Conservation (phyloP, 2,888 invertebrate genomes). For the Noctuana brunneofusca region DNA sequence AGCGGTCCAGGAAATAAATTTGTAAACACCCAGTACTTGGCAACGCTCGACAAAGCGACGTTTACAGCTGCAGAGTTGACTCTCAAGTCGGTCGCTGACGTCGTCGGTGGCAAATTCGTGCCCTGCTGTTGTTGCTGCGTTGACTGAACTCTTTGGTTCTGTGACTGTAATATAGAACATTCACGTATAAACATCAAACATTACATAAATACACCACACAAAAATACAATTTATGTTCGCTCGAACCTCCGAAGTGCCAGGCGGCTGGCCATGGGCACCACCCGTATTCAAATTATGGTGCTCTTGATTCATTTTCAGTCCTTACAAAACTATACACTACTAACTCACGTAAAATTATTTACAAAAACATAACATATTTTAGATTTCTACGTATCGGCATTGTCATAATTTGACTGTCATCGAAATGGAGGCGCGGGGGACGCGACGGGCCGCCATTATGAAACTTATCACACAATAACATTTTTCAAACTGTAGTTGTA, state of each 20-base stretch:
- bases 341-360: conserved; percentile 54
- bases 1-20: conserved; percentile 90
- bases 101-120: conserved; percentile 76
- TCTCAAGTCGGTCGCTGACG: conserved; percentile 84
- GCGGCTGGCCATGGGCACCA: conserved; percentile 83
- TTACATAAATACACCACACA: conserved; percentile 43
- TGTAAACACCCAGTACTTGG: conserved; percentile 93
- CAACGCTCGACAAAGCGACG: conserved; percentile 89
- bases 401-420: conserved; percentile 85
- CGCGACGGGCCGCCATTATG: conserved; percentile 86
- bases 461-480: conserved; percentile 81
- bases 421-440: conserved; percentile 86
- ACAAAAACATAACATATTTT: conserved; percentile 71
- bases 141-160: conserved; percentile 68
- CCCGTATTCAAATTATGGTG: conserved; percentile 83
- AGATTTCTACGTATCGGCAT: conserved; percentile 75
- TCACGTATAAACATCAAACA: conserved; percentile 50
- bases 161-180: conserved; percentile 61
- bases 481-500: conserved; percentile 54
- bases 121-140: conserved; percentile 65
- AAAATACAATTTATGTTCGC: conserved; percentile 48
- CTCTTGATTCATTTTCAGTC: conserved; percentile 77
- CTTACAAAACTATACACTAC: conserved; percentile 52
- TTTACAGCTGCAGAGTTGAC: conserved; percentile 86
- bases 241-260: conserved; percentile 81